Evolutionary conservation across 64 coral and sea anemone genomes (phyloP), one percentile per base, ranked within the genome.

Genomic region (Astreopora myriophthalma): DNA sequence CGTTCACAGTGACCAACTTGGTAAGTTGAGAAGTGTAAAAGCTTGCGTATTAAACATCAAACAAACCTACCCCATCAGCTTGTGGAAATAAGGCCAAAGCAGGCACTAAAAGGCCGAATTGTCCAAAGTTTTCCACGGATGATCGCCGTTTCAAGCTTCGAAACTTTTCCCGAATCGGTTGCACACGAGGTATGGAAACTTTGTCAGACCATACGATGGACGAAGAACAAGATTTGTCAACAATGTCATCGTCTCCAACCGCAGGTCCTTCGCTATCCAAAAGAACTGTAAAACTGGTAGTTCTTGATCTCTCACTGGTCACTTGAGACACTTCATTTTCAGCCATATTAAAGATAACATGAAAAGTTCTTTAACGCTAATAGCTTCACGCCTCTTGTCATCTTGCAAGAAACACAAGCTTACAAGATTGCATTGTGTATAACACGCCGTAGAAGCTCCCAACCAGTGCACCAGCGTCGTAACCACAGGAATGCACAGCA

Each of bases 81-180:
- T 94, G 80, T 28, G 95, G 95, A 86, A 89, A 90, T 19, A 97
- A 39, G 12, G 95, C 91, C 5, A 97, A 86, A 3, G 95, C 95
- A 24, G 95, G 95, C 6, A 93, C 92, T 20, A 97, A 80, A 44
- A 97, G 91, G 20, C 95, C 95, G 80, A 97, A 97, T 16, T 97
- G 95, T 69, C 95, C 95, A 86, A 97, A 97, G 46, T 97, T 97
- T 68, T 97, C 95, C 13, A 89, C 87, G 3, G 95, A 97, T 33
- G 95, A 97, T 2, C 95, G 87, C 34, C 95, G 60, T 63, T 94
- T 90, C 11, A 97, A 83, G 11, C 79, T 83, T 8, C 95, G 80
- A 74, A 97, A 97, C 71, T 69, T 80, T 57, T 55, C 79, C 37
- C 26, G 5, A 67, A 8, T 85, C 32, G 49, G n/a, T 24, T 67